These are phyloP conservation scores for Ptycholaimellus sp. DNA, from an alignment of 2,888 invertebrate species.

Conservation along the genomic window DNA sequence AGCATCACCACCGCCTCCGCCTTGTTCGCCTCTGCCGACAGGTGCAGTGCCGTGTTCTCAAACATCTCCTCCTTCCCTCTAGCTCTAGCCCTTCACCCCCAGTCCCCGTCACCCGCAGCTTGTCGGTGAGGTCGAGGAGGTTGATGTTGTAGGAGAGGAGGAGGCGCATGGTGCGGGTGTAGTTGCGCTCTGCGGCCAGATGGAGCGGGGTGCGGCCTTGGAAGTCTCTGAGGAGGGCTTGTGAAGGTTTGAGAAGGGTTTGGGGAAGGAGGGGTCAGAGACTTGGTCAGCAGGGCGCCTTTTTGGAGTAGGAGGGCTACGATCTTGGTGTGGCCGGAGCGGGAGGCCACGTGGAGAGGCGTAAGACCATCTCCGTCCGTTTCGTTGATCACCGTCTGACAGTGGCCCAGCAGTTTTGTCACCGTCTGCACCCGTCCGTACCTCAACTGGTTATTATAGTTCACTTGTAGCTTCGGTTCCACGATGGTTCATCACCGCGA, in stretches of 20 bases:
- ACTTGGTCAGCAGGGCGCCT: constrained; percentile 49
- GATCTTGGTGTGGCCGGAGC: constrained; percentile 55
- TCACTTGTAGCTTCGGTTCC: too few relatives aligned
- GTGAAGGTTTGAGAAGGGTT: too few relatives aligned
- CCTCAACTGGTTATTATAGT: too few relatives aligned
- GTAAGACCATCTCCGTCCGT: constrained; percentile 62
- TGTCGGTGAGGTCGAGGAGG: constrained; percentile 47
- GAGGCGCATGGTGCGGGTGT: constrained; percentile 55
- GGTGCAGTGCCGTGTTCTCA: constrained; percentile 31
- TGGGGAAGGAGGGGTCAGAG: too few relatives aligned
- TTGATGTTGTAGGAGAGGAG: constrained; percentile 61
- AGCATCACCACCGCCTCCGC: constrained; percentile 18
- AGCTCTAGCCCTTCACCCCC: not conserved
- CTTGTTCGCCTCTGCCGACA: constrained; percentile 21
- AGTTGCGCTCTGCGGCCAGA: constrained; percentile 52
- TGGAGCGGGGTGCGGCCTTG: constrained; percentile 59
- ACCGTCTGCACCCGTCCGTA: constrained; percentile 62
- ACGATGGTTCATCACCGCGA: too few relatives aligned
- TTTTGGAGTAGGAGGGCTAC: constrained; percentile 56
- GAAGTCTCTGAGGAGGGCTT: too few relatives aligned
- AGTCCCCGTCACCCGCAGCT: constrained; percentile 1
- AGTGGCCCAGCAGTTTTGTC: constrained; percentile 48
- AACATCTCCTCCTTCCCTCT: not conserved
- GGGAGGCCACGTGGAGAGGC: constrained; percentile 57
- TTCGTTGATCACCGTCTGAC: constrained; percentile 66